Evolutionary conservation across 1,140 invertebrate genomes (phyloP).

Genomic region (Cotesia glomerata): DNA sequence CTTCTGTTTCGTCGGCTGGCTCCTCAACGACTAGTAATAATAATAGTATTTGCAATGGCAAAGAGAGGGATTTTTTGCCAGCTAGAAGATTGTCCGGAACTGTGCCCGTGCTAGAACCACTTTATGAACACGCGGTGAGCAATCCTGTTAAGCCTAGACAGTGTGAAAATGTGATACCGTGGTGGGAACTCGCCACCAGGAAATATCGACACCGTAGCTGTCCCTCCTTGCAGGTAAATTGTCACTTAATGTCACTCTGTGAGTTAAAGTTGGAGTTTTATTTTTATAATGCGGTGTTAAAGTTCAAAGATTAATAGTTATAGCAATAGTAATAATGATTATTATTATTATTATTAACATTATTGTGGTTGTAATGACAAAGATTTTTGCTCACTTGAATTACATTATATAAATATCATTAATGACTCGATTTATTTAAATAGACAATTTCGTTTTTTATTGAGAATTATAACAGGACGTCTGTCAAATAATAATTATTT

Average conservation of each 20-base stretch:
- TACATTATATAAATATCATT: no score
- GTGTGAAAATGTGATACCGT: conserved; percentile 68
- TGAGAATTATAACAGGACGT: not conserved
- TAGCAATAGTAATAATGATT: no score
- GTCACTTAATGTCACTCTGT: not conserved
- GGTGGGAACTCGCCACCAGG: conserved; percentile 84
- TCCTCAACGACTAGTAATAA: no score
- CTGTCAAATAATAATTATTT: conserved; percentile 28
- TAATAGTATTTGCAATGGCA: not conserved
- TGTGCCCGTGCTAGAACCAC: conserved; percentile 54
- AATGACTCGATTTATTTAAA: no score
- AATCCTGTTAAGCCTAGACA: conserved; percentile 52
- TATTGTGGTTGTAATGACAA: no score
- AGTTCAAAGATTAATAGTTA: no score
- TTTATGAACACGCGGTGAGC: conserved; percentile 60
- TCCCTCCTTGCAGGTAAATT: conserved; percentile 70
- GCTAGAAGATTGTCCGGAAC: conserved; percentile 52
- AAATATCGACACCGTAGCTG: conserved; percentile 75
- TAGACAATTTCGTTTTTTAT: no score
- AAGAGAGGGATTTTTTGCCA: conserved; percentile 37
- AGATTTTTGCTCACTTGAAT: no score
- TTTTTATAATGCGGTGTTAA: not conserved
- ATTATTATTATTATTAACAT: no score
- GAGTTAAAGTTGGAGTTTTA: not conserved
- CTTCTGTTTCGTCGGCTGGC: not conserved